Percentiles rank a stretch among this genome's conserved stretches.
Evolutionary conservation across 2,797 vertebrate species (phyloP).

Genomic region (Phalanger gymnotis): DNA sequence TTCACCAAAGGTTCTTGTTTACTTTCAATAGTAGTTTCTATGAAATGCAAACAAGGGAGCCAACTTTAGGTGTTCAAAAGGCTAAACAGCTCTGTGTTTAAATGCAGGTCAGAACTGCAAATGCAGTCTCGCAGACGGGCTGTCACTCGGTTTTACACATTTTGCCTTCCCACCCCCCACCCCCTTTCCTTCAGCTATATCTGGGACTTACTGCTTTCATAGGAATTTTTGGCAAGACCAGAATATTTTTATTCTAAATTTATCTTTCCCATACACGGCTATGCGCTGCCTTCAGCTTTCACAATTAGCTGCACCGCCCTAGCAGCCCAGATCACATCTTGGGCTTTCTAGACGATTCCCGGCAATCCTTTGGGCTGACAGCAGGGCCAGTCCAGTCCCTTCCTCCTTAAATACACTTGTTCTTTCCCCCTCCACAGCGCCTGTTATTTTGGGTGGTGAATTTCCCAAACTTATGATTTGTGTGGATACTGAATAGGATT

Average conservation of each 20-base stretch:
- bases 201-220: slow-evolving; percentile 67
- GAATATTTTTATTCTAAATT: slow-evolving; percentile 68
- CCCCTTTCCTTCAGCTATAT: slow-evolving; percentile 58
- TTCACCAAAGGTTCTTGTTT: slow-evolving; percentile 87
- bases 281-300: slow-evolving; percentile 30
- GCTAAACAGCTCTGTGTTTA: slow-evolving; percentile 80
- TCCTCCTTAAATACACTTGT: slow-evolving; percentile 21
- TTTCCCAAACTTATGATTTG: slow-evolving; percentile 46
- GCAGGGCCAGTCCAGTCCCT: slow-evolving; percentile 10
- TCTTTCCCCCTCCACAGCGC: not conserved
- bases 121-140: slow-evolving; percentile 56
- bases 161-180: slow-evolving; percentile 4
- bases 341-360: slow-evolving; percentile 8
- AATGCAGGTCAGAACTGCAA: slow-evolving; percentile 83
- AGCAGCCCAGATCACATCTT: not conserved
- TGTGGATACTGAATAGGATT: not conserved
- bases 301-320: slow-evolving; percentile 32
- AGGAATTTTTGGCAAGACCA: slow-evolving; percentile 57
- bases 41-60: slow-evolving; percentile 86
- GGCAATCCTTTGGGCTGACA: slow-evolving; percentile 25
- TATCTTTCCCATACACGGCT: slow-evolving; percentile 48
- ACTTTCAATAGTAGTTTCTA: slow-evolving; percentile 85
- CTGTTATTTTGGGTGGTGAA: slow-evolving; percentile 3
- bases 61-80: slow-evolving; percentile 83
- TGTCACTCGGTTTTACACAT: slow-evolving; percentile 77